Conservation (phyloP, 2,113 vertebrate genomes). For the Delphinus delphis region DNA sequence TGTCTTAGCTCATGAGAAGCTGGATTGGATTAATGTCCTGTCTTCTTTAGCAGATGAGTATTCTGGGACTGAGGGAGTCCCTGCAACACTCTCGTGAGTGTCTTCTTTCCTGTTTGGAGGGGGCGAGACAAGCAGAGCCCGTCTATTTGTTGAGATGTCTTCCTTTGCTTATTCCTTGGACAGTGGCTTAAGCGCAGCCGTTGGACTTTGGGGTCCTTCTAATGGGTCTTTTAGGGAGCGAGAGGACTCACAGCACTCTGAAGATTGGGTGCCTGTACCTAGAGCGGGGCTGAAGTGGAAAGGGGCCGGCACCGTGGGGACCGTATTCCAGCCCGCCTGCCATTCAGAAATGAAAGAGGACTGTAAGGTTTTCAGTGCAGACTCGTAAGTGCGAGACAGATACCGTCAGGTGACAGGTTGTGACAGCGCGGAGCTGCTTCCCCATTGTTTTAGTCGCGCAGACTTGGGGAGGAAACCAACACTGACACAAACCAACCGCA, state of each 20-base stretch:
- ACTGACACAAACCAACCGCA: conserved; percentile 10
- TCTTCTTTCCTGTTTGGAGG: background rate
- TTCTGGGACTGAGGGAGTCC: background rate
- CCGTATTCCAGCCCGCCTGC: background rate
- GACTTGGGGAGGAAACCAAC: conserved; percentile 4
- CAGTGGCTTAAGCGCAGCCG: too few relatives aligned
- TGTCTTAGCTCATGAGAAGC: fast-evolving
- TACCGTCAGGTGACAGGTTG: background rate
- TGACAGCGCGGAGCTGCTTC: background rate
- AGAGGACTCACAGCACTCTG: fast-evolving
- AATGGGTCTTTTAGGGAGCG: fast-evolving
- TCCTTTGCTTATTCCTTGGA: background rate
- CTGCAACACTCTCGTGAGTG: background rate
- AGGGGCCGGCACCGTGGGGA: background rate
- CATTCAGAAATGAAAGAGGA: background rate
- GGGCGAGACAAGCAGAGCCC: fast-evolving
- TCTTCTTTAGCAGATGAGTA: background rate
- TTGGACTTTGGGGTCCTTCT: background rate
- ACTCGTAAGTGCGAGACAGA: background rate
- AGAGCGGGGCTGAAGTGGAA: too few relatives aligned
- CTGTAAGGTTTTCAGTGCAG: background rate
- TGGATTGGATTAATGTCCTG: fast-evolving
- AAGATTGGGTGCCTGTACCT: background rate
- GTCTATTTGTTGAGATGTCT: fast-evolving
- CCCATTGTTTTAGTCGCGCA: background rate